Evolutionary conservation across 2,113 vertebrate species (phyloP), one percentile per base, ranked within the genome.

Genomic region (Marcusenius ussheri): DNA sequence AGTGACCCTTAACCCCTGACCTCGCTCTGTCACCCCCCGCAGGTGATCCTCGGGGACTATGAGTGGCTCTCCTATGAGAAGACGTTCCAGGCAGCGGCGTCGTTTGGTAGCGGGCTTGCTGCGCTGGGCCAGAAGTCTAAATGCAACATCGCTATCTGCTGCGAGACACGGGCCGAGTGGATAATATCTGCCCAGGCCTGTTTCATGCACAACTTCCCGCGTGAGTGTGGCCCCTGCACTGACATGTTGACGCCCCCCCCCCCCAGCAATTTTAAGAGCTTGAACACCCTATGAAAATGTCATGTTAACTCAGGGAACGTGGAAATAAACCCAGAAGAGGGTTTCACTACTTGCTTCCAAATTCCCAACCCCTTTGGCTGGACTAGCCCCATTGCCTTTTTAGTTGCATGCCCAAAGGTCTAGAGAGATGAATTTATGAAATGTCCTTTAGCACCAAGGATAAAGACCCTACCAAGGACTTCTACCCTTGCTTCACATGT

Each of bases 141-240:
- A 93, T 96, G 96, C 51, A 99, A 98, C 93, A 98, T 99, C 9
- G 98, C 98, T 70, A 97, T 99, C 94, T 98, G 99, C 93, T 99
- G 98, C 89, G 98, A 99, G 94, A 99, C 98, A 39, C 95, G 98
- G 93, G 97, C 98, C 0, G 98, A 99, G 91, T 99, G 98, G 98
- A 95, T 99, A 90, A 94, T 99, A 5, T 95, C 96, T 8, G 98
- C 98, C 0, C 98, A 98, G 93, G 97, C 98, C 42, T 99, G 98
- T 94, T 99, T 99, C 83, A 99, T 99, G 97, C 97, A 97, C 95
- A 99, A 98, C 93, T 99, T 99, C 90, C 98, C 97, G 93, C 95
- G 98, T 99, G 94, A 92, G 98, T 97, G 45, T 24, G 2, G 21
- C 83, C n/a, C 49, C 24, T 87, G 85, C 1, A 7, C 35, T 24